A percentile compares a stretch with the other conserved stretches of the same genome.
Evolutionary conservation across 1,140 invertebrate genomes (phyloP).

Genomic region (Archivesica marissinica): DNA sequence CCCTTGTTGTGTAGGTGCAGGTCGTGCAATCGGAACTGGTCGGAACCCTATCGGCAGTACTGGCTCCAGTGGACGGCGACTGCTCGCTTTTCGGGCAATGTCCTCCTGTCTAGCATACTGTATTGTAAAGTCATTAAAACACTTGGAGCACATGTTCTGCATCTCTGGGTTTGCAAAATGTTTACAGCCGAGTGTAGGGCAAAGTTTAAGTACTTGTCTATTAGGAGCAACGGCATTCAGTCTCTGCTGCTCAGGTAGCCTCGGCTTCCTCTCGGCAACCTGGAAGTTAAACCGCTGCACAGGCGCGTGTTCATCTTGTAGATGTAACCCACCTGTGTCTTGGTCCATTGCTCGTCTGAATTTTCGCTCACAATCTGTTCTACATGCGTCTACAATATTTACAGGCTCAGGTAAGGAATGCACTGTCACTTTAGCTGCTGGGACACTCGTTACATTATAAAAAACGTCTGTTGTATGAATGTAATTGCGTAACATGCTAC

Average conservation of each 20-base stretch:
- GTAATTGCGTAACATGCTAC: constrained; percentile 73
- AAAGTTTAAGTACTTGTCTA: neutral
- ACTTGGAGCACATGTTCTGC: constrained; percentile 67
- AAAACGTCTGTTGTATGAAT: constrained; percentile 73
- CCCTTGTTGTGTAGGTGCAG: neutral
- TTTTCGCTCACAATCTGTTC: constrained; percentile 61
- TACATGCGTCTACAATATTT: constrained; percentile 68
- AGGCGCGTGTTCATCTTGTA: neutral
- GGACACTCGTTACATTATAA: constrained; percentile 62
- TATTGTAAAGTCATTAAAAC: constrained; percentile 70
- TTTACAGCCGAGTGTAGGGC: constrained; percentile 63
- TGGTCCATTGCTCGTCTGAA: constrained; percentile 4
- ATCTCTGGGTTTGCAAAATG: constrained; percentile 68
- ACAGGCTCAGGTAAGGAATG: constrained; percentile 64
- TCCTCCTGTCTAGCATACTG: constrained; percentile 57
- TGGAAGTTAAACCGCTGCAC: constrained; percentile 10
- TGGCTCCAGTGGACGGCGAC: neutral
- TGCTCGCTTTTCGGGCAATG: neutral
- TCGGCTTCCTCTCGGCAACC: neutral
- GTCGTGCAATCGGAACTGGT: neutral
- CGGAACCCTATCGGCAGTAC: neutral
- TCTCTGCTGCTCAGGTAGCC: neutral
- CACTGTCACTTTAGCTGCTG: constrained; percentile 66
- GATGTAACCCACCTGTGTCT: neutral
- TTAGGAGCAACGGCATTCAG: neutral